Conservation (phyloP, 2,113 vertebrate species). For the Corydoras sp. region DNA sequence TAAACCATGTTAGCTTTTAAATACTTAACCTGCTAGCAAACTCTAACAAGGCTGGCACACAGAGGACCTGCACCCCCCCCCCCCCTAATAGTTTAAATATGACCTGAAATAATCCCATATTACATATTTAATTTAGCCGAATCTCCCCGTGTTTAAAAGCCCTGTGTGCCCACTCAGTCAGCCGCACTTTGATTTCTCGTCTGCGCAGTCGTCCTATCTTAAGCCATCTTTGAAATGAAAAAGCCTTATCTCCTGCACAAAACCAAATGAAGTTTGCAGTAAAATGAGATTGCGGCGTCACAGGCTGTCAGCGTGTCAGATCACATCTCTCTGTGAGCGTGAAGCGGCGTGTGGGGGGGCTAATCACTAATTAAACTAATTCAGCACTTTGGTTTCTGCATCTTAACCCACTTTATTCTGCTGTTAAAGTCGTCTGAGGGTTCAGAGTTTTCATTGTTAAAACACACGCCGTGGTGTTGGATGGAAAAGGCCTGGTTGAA, state of each 20-base stretch:
- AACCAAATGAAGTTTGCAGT: constrained; percentile 55
- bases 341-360: neutral
- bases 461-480: no score
- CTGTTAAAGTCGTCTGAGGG: constrained; percentile 9
- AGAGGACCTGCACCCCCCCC: no score
- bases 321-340: constrained; percentile 45
- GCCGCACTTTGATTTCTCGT: neutral
- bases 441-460: no score
- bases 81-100: no score
- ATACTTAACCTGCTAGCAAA: no score
- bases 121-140: no score
- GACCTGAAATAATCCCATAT: no score
- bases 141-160: no score
- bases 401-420: constrained; percentile 1
- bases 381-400: constrained; percentile 31
- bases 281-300: constrained; percentile 50
- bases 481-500: no score
- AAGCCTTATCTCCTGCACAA: constrained; percentile 54
- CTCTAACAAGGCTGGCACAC: no score
- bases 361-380: constrained; percentile 51
- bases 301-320: constrained; percentile 51
- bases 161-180: no score
- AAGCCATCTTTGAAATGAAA: constrained; percentile 59
- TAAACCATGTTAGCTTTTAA: no score
- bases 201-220: neutral